Percentiles rank a stretch among this genome's conserved stretches.
Conservation (phyloP, 2,888 invertebrate genomes). For the Athalia cordata region DNA sequence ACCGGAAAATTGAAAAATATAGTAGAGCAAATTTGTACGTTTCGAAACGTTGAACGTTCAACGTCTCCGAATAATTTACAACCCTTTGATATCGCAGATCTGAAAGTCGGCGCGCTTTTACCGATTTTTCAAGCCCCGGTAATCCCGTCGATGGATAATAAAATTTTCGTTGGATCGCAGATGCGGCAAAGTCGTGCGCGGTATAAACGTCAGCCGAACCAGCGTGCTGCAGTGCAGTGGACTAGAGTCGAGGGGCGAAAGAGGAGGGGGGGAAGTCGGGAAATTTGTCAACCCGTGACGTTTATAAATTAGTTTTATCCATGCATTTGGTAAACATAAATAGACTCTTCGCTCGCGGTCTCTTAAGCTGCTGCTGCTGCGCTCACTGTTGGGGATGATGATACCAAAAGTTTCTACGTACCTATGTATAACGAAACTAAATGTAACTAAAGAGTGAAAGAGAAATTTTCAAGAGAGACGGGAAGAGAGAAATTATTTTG, state of each 20-base stretch:
- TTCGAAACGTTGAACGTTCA: too few relatives aligned
- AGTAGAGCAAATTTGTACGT: too few relatives aligned
- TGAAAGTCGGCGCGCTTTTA: too few relatives aligned
- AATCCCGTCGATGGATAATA: constrained; percentile 39
- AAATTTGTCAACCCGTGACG: constrained; percentile 47
- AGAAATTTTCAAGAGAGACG: not conserved
- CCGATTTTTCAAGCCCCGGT: too few relatives aligned
- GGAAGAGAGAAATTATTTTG: constrained; percentile 56
- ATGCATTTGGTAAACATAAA: constrained; percentile 49
- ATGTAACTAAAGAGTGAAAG: not conserved
- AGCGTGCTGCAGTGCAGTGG: constrained; percentile 52
- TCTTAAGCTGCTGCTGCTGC: too few relatives aligned
- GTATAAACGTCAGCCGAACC: constrained; percentile 53
- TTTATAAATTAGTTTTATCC: constrained; percentile 47
- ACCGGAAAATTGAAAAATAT: not conserved
- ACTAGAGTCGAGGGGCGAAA: not conserved
- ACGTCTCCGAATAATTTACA: too few relatives aligned
- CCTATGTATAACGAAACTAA: constrained; percentile 42
- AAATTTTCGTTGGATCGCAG: constrained; percentile 13
- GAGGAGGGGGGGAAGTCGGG: not conserved
- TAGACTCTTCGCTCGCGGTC: constrained; percentile 43
- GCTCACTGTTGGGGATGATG: too few relatives aligned
- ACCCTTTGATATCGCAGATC: too few relatives aligned
- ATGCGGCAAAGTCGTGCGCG: not conserved
- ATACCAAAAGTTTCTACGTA: constrained; percentile 46